These are phyloP conservation scores for Drosophila falleni DNA, from an alignment of 2,888 invertebrate genomes.

Conservation along the genomic window DNA sequence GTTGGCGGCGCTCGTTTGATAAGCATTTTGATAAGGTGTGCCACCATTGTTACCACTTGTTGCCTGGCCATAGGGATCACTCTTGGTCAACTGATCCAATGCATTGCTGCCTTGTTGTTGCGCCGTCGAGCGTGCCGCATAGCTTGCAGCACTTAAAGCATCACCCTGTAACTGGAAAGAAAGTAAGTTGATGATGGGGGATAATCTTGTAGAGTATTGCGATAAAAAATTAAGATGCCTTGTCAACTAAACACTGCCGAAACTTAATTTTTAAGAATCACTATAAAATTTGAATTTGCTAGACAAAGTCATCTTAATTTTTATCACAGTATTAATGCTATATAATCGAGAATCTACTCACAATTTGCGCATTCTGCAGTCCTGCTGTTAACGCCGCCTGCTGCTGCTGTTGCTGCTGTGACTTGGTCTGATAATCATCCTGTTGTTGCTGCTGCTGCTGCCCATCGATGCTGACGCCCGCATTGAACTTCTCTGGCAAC, in stretches of 20 bases:
- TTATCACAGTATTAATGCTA: background rate
- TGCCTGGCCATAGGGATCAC: conserved; percentile 84
- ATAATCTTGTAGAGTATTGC: background rate
- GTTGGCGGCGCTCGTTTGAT: conserved; percentile 81
- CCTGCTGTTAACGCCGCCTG: conserved; percentile 76
- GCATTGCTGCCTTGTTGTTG: conserved; percentile 77
- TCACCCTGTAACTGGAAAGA: conserved; percentile 75
- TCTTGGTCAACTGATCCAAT: conserved; percentile 84
- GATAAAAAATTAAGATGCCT: background rate
- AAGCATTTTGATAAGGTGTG: conserved; percentile 82
- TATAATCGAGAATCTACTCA: conserved; percentile 48
- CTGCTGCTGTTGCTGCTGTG: conserved; percentile 82
- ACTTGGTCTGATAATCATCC: conserved; percentile 83
- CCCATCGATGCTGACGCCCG: conserved; percentile 81
- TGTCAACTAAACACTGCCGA: too few species aligned
- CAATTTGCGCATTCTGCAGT: conserved; percentile 84
- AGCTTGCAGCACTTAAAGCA: conserved; percentile 79
- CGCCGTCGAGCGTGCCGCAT: conserved; percentile 80
- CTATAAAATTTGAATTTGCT: background rate
- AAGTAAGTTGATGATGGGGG: background rate
- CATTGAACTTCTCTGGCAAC: conserved; percentile 84
- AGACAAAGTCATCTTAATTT: background rate
- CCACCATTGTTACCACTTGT: conserved; percentile 71
- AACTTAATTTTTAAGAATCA: too few species aligned
- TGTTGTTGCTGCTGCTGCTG: conserved; percentile 80